Conservation (phyloP, 2,888 invertebrate species). For the Balanococcus diminutus region DNA sequence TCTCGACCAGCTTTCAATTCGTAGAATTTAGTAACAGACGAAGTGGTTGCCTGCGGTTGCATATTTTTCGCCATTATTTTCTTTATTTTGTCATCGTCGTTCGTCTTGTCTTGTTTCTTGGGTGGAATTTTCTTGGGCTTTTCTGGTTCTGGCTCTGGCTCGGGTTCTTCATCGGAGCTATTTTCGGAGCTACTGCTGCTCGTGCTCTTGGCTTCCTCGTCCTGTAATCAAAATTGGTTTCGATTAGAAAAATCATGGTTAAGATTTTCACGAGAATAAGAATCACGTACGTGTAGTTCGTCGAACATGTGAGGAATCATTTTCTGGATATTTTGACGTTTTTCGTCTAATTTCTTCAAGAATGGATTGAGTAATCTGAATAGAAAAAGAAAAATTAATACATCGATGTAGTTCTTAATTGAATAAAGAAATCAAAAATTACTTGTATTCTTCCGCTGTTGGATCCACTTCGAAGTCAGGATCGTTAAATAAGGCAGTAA, state of each 20-base stretch:
- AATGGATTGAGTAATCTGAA: conserved; percentile 80
- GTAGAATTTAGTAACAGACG: conserved; percentile 66
- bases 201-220: conserved; percentile 61
- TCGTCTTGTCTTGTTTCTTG: conserved; percentile 55
- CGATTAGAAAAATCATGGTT: conserved; percentile 59
- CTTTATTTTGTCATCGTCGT: conserved; percentile 59
- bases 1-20: conserved; percentile 69
- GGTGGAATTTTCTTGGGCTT: conserved; percentile 62
- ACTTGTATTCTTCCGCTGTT: conserved; percentile 81
- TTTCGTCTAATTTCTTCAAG: conserved; percentile 78
- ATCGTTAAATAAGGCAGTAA: conserved; percentile 88
- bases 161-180: conserved; percentile 81
- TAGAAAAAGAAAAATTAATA: conserved; percentile 53
- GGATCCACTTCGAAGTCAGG: conserved; percentile 91
- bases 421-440: conserved; percentile 33
- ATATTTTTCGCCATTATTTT: conserved; percentile 60
- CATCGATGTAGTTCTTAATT: neutral
- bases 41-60: conserved; percentile 58
- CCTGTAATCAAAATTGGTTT: conserved; percentile 60
- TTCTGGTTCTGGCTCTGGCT: conserved; percentile 81
- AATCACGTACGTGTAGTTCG: conserved; percentile 63
- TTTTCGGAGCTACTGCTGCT: conserved; percentile 60
- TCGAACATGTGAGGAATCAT: conserved; percentile 66
- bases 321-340: conserved; percentile 69
- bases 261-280: no score